Conservation (phyloP, 1,140 invertebrate genomes). For the Aphaenogaster floridana region DNA sequence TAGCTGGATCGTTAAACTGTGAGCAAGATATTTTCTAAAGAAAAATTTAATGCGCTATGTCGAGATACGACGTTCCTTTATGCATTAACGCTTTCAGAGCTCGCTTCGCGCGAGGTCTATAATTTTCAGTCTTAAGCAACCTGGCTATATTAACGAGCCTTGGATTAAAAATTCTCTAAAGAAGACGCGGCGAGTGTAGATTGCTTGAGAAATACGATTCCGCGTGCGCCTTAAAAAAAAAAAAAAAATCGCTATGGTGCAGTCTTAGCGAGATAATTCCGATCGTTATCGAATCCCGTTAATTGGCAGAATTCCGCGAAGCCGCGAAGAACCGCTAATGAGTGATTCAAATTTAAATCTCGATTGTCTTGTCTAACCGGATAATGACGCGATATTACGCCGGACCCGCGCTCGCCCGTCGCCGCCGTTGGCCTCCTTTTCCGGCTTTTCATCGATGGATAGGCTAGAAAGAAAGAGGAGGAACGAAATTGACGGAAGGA, state of each 20-base stretch:
- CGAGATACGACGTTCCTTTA: constrained; percentile 5
- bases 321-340: constrained; percentile 27
- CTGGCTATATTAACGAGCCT: constrained; percentile 7
- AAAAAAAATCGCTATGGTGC: not conserved
- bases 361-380: constrained; percentile 15
- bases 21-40: not conserved
- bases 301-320: constrained; percentile 29
- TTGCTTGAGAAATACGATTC: not conserved
- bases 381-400: constrained; percentile 50
- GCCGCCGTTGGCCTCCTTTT: constrained; percentile 21
- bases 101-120: not conserved
- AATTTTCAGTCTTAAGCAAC: constrained; percentile 41
- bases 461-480: not conserved
- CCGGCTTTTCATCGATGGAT: constrained; percentile 26
- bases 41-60: constrained; percentile 7
- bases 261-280: constrained; percentile 24
- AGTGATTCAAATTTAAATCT: constrained; percentile 60
- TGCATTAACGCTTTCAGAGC: constrained; percentile 30
- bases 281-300: constrained; percentile 34
- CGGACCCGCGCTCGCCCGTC: not conserved
- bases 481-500: not conserved
- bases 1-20: constrained; percentile 15
- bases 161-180: constrained; percentile 31
- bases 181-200: not conserved
- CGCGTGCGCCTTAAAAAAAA: not conserved